Evolutionary conservation across 2,113 vertebrate species (phyloP), one percentile per base, ranked within the genome.

Genomic region (Plecturocebus donacophilus): DNA sequence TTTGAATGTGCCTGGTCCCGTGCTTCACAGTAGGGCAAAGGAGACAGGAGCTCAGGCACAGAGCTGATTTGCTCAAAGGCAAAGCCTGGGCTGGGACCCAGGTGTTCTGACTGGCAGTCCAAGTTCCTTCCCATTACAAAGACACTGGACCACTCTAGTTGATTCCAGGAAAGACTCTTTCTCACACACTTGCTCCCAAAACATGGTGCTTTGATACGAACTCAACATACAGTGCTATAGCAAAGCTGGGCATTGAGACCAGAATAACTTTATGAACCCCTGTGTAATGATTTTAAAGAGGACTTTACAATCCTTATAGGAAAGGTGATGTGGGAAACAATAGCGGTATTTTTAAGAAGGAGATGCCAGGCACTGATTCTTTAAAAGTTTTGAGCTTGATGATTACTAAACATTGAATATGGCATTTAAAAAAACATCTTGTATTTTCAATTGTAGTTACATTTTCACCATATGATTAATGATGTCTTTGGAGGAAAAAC

Each of bases 401-500:
- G 1, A 35, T 38, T 1, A 10, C 61, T n/a, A 25, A 45, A 49
- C n/a, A 5, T 2, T 3, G 45, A 82, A 14, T 13, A 6, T 5
- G 40, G 73, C 1, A 0, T 56, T 52, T 61, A 42, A 94, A 49
- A 86, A 91, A 84, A 80, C 87, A 70, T 52, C 90, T 91, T 52
- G 83, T 90, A 19, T 98, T 98, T 98, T 97, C 91, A 97, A 80
- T 96, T 98, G 97, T 83, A n/a, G 47, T 94, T 94, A 38, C 32
- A 12, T 54, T 89, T 25, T 80, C 87, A 64, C 84, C 25, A 47
- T 88, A 56, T 97, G 97, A 97, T 88, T 97, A 92, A 93, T 97
- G 54, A 92, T 94, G 93, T 97, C 98, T 96, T 94, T 76, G 68
- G 97, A 98, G 97, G 95, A 82, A 97, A 96, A 97, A 97, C 61